Evolutionary conservation across 2,888 invertebrate species (phyloP), one percentile per base, ranked within the genome.

Genomic region (Drosophila algonquin): DNA sequence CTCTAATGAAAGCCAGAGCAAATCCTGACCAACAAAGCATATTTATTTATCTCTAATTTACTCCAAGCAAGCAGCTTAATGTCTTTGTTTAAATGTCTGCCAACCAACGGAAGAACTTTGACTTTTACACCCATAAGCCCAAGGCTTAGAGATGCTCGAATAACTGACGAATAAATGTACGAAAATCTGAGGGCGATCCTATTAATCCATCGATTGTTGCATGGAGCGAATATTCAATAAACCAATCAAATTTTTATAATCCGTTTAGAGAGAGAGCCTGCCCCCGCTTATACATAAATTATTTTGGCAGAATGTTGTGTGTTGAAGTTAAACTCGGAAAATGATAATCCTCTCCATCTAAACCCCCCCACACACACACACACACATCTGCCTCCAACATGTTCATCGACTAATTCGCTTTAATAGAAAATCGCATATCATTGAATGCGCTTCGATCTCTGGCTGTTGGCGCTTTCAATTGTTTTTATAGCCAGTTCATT

Each of bases 401-500:
- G 27, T 21, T 44, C 55, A 16, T 3, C 10, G 16, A 45, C n/a
- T 55, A 16, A 51, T 40, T 59, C 27, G 3, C 3, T 59, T 27
- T 40, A 59, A 40, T 40, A 50, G 40, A 16, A 50, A 27, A 59
- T 27, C 6, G n/a, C 10, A 14, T 14, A 7, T 40, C 40, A 40
- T 14, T 40, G 40, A 14, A 40, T 35, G 6, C 14, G 12, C 24
- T 21, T 59, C 50, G 48, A 50, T 59, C 24, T 58, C 50, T 40
- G 16, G 21, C 12, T 50, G 72, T 65, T 80, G 21, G 27, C 8
- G 32, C 63, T 75, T 45, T 47, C 27, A 30, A 44, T 55, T 50
- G 50, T 55, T 63, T 62, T 75, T 72, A 50, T 64, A 1, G 14
- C 14, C 44, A 63, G 61, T 75, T 65, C 53, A 78, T 81, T 54